Evolutionary conservation across 64 coral and sea anemone species (phyloP), one percentile per base, ranked within the genome.

Genomic region (Montipora cactus): DNA sequence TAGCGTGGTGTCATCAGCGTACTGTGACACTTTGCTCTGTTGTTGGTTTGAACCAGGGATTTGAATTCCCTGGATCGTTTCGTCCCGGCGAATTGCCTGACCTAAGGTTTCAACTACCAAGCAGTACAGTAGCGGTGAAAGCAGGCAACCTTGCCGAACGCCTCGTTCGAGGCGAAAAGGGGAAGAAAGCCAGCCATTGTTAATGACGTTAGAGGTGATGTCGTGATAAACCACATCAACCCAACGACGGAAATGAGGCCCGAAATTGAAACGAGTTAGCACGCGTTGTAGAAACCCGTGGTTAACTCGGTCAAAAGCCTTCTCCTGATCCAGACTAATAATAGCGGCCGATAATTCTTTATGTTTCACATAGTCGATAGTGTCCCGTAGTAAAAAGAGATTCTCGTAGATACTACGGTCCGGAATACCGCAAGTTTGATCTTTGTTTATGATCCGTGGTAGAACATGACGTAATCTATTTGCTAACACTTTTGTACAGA

Each of bases 241-340:
- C 79, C 67, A 91, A 4, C 45, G 67, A 0, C 45, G 64, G 6
- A 91, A 91, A 8, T 9, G 47, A 19, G 79, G 77, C 16, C 88
- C 88, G 9, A 80, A 90, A 21, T 79, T 64, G 23, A 80, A 68
- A 0, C 18, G 20, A 7, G 81, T 44, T 11, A 91, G 37, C 5
- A 82, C 79, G 5, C 14, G 61, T 13, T 66, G 5, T 66, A 66
- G 61, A 16, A 66, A 48, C 3, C 2, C 79, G 37, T 61, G 69
- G 14, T 92, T 68, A 0, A 92, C 57, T 7, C 80, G n/a, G 18
- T 92, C 69, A 45, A 92, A 92, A 19, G 80, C 90, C 25, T 92
- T 92, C 21, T 77, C 90, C 44, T 92, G 80, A 76, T 92, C 90
- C 8, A 82, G 44, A 3, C 47, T 52, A 12, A 81, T 13, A 3